Conservation (phyloP, 92 coral and sea anemone species). For the Epizoanthus rinbou region DNA sequence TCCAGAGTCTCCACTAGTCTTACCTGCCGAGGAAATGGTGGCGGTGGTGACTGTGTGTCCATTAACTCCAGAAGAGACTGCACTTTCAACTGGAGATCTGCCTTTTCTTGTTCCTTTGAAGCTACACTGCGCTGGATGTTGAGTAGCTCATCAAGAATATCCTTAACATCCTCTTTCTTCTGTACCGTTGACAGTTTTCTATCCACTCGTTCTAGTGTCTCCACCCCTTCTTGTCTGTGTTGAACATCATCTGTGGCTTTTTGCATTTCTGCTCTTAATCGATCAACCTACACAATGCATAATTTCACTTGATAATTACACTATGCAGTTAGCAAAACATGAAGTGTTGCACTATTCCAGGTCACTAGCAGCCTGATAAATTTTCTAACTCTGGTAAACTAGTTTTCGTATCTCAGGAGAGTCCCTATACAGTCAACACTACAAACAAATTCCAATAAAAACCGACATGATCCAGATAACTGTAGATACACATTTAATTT, state of each 20-base stretch:
- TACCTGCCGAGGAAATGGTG: conserved; percentile 42
- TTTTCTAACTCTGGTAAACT: too few species aligned
- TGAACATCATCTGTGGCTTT: conserved; percentile 85
- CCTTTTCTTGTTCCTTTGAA: conserved; percentile 74
- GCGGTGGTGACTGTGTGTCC: conserved; percentile 46
- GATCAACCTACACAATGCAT: conserved; percentile 70
- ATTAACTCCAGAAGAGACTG: conserved; percentile 51
- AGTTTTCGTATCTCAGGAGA: too few species aligned
- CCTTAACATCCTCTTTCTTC: conserved; percentile 61
- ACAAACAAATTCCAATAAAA: too few species aligned
- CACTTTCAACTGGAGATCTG: conserved; percentile 52
- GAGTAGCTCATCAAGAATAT: conserved; percentile 64
- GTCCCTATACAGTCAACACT: too few species aligned
- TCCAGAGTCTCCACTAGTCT: too few species aligned
- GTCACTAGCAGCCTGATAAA: too few species aligned
- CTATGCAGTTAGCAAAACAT: background rate
- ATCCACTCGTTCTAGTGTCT: conserved; percentile 79
- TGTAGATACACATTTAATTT: too few species aligned
- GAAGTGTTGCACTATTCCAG: too few species aligned
- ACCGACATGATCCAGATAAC: too few species aligned
- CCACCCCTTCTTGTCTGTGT: conserved; percentile 71
- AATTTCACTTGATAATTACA: background rate
- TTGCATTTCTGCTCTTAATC: conserved; percentile 82
- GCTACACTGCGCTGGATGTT: conserved; percentile 60
- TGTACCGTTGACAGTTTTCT: conserved; percentile 66